Base-by-base conservation (phyloP, 2,888 invertebrate species). In the Schrankia costaestrigalis region DNA sequence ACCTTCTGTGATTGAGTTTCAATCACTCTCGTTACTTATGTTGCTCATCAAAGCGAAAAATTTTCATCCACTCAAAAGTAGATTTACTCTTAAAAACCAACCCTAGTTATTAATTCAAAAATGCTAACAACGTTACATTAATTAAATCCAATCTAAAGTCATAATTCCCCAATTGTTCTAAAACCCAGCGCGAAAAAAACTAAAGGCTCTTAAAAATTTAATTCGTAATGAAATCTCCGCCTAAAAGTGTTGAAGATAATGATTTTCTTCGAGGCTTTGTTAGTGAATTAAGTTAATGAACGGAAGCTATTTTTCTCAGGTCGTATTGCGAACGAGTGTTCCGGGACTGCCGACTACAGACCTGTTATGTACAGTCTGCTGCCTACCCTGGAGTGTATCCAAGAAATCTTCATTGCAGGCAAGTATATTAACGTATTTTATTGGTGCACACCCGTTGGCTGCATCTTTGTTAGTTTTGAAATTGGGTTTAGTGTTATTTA, bases 361-460 rank as follows among this genome's bases (percentile, higher is more conserved):
- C 96, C 3, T 97, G 97, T 82, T 97, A 96, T 79, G 96, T 97
- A 2, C 97, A 97, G 78, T 95, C 95, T 8, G 97, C 97, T 2
- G 97, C 96, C 4, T 97, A 95, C 78, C 97, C 97, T 9, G 97
- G 97, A 22, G 93, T 97, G 11, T 97, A 97, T 78, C 97, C 97
- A 0, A 90, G 97, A 40, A 95, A 96, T 63, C 89, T 97, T 48
- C 95, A 96, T 77, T 97, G 97, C 90, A 93, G 85, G 85, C 79
- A 60, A 50, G 35, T 41, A n/a, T 36, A 36, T 51, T 50, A 50
- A 5, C 11, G 26, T 41, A 29, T 39, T 41, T 34, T 41, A 36
- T 41, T 27, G 21, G 30, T 25, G 7, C 26, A 31, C 26, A 32
- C 9, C 27, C 12, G 28, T 14, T 11, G 9, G 6, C 15, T 33